phyloP scores from a whole-genome alignment of 2,888 invertebrate species.

The Eupithecia exiguata region DNA sequence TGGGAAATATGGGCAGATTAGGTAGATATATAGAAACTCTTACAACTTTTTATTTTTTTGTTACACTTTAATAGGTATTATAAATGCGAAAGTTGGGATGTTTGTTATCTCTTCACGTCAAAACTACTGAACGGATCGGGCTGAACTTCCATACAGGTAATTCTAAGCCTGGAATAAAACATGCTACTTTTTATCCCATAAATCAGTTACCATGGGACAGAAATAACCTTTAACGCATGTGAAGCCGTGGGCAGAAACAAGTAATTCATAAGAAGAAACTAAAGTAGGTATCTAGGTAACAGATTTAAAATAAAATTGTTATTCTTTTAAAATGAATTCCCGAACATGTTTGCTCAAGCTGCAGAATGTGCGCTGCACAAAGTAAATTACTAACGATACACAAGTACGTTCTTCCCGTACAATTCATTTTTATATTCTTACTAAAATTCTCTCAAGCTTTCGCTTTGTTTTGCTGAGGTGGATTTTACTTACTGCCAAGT shows the following conservation, averaged over 20 bases:
- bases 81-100: no score
- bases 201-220: no score
- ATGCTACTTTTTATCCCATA: no score
- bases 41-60: not conserved
- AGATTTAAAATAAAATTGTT: not conserved
- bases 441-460: constrained; percentile 5
- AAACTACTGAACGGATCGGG: no score
- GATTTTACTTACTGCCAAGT: constrained; percentile 7
- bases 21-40: not conserved
- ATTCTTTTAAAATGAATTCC: not conserved
- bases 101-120: no score
- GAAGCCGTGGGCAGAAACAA: no score
- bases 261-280: not conserved
- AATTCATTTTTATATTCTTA: constrained; percentile 3
- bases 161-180: no score
- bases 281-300: not conserved
- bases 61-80: no score
- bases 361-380: not conserved
- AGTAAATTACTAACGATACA: not conserved
- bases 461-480: constrained; percentile 2
- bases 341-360: not conserved
- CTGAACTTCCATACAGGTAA: no score
- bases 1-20: not conserved
- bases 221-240: no score
- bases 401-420: not conserved